Conservation (phyloP, 2,888 invertebrate species). For the Rhingia rostrata region DNA sequence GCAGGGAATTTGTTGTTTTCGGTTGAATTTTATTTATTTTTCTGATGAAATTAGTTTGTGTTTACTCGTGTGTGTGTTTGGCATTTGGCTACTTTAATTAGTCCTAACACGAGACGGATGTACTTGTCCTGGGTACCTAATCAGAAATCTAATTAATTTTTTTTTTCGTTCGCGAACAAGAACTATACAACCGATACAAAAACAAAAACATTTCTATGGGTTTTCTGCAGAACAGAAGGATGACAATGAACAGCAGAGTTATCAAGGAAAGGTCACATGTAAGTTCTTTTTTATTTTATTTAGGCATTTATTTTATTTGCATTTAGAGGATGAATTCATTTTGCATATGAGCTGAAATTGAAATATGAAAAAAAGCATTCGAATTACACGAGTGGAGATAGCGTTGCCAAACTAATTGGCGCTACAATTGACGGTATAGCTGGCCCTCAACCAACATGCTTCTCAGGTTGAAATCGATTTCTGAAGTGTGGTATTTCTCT, state of each 20-base stretch:
- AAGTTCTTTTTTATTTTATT: constrained; percentile 17
- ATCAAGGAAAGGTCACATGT: constrained; percentile 31
- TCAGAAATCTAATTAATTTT: constrained; percentile 23
- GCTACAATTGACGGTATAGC: no score
- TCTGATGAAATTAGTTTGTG: constrained; percentile 12
- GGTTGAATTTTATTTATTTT: constrained; percentile 2
- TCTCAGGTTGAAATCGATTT: no score
- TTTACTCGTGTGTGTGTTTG: not conserved
- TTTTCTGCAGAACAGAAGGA: constrained; percentile 24
- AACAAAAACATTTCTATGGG: constrained; percentile 45
- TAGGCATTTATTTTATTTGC: no score
- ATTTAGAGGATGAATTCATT: no score
- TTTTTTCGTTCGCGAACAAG: not conserved
- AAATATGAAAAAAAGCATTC: no score
- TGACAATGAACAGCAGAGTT: constrained; percentile 15
- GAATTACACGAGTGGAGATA: no score
- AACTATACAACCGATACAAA: not conserved
- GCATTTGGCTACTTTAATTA: constrained; percentile 21
- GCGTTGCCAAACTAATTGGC: no score
- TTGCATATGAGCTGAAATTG: no score
- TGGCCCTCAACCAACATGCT: no score
- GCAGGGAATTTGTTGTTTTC: constrained; percentile 22
- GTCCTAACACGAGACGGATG: constrained; percentile 21
- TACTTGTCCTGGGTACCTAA: constrained; percentile 16
- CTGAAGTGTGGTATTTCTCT: no score